Evolutionary conservation across 2,113 vertebrate genomes (phyloP).

Genomic region (Dromaius novaehollandiae): DNA sequence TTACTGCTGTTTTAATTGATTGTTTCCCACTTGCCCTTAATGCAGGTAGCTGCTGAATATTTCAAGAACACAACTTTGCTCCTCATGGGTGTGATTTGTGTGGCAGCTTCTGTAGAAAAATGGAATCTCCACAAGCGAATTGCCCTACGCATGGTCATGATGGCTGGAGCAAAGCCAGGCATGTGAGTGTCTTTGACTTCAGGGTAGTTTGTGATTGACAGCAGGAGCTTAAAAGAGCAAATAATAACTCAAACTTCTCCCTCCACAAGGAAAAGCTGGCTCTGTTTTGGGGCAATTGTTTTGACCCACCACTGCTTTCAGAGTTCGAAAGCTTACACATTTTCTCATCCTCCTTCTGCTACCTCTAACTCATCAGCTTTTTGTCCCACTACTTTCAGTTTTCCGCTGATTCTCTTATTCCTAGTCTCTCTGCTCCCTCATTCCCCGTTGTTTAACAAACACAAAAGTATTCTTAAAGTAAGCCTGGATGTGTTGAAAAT

Average conservation of each 20-base stretch:
- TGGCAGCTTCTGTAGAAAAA: slow-evolving; percentile 97
- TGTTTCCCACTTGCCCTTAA: neutral
- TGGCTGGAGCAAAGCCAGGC: slow-evolving; percentile 96
- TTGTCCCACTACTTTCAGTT: neutral
- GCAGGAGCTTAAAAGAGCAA: neutral
- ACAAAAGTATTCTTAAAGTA: neutral
- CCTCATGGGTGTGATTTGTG: slow-evolving; percentile 95
- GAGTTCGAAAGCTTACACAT: neutral
- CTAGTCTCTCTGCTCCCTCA: neutral
- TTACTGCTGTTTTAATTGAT: neutral
- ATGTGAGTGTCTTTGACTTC: slow-evolving; percentile 82
- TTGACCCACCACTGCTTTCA: neutral
- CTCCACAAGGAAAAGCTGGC: neutral
- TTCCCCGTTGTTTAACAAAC: neutral
- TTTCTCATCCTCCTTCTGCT: neutral
- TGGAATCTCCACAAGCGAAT: slow-evolving; percentile 98
- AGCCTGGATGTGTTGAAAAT: neutral
- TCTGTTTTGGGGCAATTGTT: neutral
- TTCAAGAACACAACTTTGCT: slow-evolving; percentile 97
- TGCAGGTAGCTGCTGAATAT: slow-evolving; percentile 94
- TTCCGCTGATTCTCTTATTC: neutral
- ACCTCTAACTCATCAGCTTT: neutral
- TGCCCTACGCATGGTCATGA: slow-evolving; percentile 95
- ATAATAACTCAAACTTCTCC: neutral
- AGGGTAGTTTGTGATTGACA: neutral